These are phyloP conservation scores for Camponotus pennsylvanicus DNA, from an alignment of 1,140 invertebrate species.

Conservation along the genomic window DNA sequence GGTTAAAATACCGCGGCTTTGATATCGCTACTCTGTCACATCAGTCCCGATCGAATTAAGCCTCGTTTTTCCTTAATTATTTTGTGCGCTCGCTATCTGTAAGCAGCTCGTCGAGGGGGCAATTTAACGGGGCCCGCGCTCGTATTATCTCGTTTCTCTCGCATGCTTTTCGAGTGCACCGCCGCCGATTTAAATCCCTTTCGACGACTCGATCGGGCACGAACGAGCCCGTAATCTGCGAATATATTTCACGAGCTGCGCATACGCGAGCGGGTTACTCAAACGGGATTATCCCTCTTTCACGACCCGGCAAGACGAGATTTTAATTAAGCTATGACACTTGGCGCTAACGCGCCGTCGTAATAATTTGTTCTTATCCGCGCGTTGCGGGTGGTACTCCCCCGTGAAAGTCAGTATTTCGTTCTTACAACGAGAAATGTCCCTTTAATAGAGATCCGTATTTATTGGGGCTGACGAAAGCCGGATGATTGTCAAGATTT, in stretches of 20 bases:
- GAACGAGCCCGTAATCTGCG: constrained; percentile 32
- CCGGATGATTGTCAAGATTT: not conserved
- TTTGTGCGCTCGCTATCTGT: constrained; percentile 71
- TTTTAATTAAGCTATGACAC: constrained; percentile 76
- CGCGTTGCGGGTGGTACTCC: constrained; percentile 65
- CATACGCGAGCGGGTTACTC: constrained; percentile 58
- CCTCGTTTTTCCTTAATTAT: constrained; percentile 76
- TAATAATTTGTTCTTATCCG: constrained; percentile 76
- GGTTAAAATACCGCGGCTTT: constrained; percentile 54
- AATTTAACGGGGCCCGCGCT: constrained; percentile 63
- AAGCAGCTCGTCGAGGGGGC: constrained; percentile 56
- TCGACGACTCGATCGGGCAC: constrained; percentile 54
- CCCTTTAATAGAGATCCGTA: not conserved
- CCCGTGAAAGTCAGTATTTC: constrained; percentile 7
- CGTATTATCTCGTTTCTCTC: constrained; percentile 46
- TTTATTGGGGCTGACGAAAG: not conserved
- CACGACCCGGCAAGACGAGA: constrained; percentile 47
- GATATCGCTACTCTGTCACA: constrained; percentile 40
- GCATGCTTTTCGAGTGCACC: constrained; percentile 41
- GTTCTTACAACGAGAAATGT: not conserved
- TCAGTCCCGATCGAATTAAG: constrained; percentile 68
- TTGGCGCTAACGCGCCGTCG: constrained; percentile 61
- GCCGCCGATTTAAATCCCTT: constrained; percentile 65
- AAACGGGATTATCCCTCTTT: constrained; percentile 69
- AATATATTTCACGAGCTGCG: constrained; percentile 58